Percentiles rank a stretch among this genome's conserved stretches.
phyloP scores from a whole-genome alignment of 2,888 invertebrate species.

The Oxystoma pomonae region DNA sequence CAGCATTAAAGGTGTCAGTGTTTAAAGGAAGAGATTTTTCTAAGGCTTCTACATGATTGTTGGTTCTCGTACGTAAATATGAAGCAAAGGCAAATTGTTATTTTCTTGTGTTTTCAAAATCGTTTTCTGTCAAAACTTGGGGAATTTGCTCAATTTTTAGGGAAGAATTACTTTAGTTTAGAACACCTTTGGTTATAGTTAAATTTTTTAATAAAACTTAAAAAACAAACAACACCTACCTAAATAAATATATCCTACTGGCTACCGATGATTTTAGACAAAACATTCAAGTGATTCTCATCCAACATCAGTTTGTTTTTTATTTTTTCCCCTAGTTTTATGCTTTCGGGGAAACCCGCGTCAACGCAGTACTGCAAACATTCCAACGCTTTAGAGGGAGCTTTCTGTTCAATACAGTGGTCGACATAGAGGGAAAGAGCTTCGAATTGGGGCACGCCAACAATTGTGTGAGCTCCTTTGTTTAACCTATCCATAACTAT shows the following conservation, averaged over 20 bases:
- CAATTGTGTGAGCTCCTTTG: slow-evolving; percentile 49
- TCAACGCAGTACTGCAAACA: slow-evolving; percentile 57
- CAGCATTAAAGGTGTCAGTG: slow-evolving; percentile 64
- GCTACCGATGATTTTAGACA: slow-evolving; percentile 50
- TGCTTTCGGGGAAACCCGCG: slow-evolving; percentile 51
- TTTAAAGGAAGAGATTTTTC: slow-evolving; percentile 62
- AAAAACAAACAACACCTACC: not conserved
- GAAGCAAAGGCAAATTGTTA: too few relatives aligned
- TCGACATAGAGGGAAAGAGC: slow-evolving; percentile 53
- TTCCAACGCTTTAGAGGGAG: slow-evolving; percentile 53
- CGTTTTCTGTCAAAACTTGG: too few relatives aligned
- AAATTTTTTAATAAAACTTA: not conserved
- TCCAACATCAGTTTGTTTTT: slow-evolving; percentile 48
- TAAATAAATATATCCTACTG: not conserved
- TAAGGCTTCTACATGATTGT: slow-evolving; percentile 62
- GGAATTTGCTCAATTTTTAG: too few relatives aligned
- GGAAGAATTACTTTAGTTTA: too few relatives aligned
- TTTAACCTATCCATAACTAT: slow-evolving; percentile 53
- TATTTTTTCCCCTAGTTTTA: slow-evolving; percentile 45
- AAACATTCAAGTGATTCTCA: slow-evolving; percentile 47
- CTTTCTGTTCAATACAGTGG: slow-evolving; percentile 52
- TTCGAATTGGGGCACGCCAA: slow-evolving; percentile 54
- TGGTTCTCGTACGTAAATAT: too few relatives aligned
- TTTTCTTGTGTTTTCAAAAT: too few relatives aligned
- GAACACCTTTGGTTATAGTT: not conserved